These are phyloP conservation scores for Anolis carolinensis DNA, from an alignment of 2,113 vertebrate species.

Conservation along the genomic window DNA sequence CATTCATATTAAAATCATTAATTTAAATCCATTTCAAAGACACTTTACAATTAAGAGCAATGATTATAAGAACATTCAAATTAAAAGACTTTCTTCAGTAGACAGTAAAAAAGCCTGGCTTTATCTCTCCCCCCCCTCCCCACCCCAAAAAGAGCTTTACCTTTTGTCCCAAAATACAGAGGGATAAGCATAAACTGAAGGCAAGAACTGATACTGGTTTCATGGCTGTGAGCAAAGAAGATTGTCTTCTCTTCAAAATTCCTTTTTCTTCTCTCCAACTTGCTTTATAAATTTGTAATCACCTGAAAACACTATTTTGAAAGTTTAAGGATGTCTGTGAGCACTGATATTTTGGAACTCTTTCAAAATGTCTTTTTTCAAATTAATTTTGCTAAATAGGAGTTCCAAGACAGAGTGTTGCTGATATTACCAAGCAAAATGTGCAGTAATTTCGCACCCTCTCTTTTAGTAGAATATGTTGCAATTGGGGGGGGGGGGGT, in stretches of 20 bases:
- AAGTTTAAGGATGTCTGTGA: background rate
- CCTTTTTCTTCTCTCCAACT: too few species aligned
- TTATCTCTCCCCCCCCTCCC: background rate
- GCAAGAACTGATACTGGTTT: slow-evolving; percentile 28
- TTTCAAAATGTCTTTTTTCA: background rate
- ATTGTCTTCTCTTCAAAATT: background rate
- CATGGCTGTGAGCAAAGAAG: slow-evolving; percentile 63
- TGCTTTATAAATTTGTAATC: background rate
- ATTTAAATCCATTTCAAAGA: too few species aligned
- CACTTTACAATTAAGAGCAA: too few species aligned
- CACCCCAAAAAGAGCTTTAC: slow-evolving; percentile 65
- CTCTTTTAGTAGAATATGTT: too few species aligned
- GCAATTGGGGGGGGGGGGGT: too few species aligned
- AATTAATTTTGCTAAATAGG: background rate
- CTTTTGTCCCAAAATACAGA: slow-evolving; percentile 52
- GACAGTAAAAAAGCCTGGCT: too few species aligned
- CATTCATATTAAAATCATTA: too few species aligned
- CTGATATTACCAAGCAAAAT: background rate
- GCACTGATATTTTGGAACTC: background rate
- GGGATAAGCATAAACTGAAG: slow-evolving; percentile 52
- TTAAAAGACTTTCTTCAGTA: too few species aligned
- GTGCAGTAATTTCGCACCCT: background rate
- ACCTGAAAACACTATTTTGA: background rate
- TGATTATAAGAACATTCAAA: too few species aligned
- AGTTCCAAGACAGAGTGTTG: background rate